Conservation (phyloP, 2,113 vertebrate genomes). For the Pangasianodon gigas region DNA sequence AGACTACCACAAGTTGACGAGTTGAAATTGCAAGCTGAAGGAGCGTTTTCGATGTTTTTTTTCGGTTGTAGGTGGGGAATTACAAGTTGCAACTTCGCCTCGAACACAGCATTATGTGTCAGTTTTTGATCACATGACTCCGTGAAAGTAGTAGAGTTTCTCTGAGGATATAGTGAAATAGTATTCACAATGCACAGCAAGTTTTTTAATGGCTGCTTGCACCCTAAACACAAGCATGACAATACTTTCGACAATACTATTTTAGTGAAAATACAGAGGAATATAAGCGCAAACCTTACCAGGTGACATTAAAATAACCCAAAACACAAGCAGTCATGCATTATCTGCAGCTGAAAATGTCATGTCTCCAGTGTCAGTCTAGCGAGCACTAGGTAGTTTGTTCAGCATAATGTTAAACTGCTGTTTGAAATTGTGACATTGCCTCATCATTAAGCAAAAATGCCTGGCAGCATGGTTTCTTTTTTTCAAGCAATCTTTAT, state of each 20-base stretch:
- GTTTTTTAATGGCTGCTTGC: neutral
- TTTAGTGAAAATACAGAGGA: neutral
- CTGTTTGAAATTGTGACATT: neutral
- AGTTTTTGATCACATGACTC: neutral
- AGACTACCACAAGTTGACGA: neutral
- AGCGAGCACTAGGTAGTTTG: neutral
- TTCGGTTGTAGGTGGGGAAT: neutral
- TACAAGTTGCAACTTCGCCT: neutral
- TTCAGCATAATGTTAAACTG: neutral
- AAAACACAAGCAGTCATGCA: neutral
- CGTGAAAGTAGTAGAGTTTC: neutral
- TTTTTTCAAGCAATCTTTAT: neutral
- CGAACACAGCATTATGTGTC: neutral
- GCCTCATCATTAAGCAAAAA: neutral
- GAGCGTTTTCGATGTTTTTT: neutral
- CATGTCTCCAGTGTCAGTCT: neutral
- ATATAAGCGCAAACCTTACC: neutral
- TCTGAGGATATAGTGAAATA: neutral
- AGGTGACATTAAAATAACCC: constrained; percentile 10
- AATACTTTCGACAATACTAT: no score
- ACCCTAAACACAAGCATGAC: neutral
- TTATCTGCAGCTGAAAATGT: neutral
- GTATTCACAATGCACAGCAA: neutral
- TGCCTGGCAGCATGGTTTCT: neutral
- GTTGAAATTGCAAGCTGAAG: neutral